Evolutionary conservation across 2,797 vertebrate genomes (phyloP), one percentile per base, ranked within the genome.

Genomic region (Mallotus villosus): DNA sequence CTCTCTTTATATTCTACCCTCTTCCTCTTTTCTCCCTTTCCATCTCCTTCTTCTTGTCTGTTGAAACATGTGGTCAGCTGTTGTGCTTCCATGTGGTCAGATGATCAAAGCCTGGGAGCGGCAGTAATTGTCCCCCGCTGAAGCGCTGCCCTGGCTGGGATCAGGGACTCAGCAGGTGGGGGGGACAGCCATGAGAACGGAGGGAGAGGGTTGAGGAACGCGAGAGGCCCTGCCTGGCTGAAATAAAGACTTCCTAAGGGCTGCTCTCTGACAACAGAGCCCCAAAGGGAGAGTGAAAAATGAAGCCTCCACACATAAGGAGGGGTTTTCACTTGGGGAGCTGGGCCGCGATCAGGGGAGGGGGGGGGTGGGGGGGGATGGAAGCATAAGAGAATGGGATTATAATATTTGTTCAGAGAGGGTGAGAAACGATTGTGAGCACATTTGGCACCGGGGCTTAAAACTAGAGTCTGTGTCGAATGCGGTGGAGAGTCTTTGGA

Each of bases 41-140:
- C 34, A 80, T 80, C 84, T 85, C 79, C 85, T 81, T 87, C 87
- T 95, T 92, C 96, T 96, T 96, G 95, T 97, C 96, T 95, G 95
- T 95, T 97, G 94, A 97, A 98, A 99, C 96, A 98, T 99, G 97
- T 98, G 97, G 96, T 98, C 97, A 98, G 97, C 97, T 98, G 97
- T 97, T 97, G 95, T 95, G 95, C 95, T 96, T 97, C 96, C 96
- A 98, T 98, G 97, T 97, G 97, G 97, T 96, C 97, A 99, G 96
- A 97, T 97, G 96, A 99, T 99, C 97, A 99, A 98, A 99, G 97
- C 93, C 90, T 93, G 93, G 94, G 95, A 94, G 94, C 94, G 94
- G 95, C 94, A 93, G 95, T 98, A 97, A 98, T 98, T 99, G 97
- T 98, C 95, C 95, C 96, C 96, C 90, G 94, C 96, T 96, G 96